phyloP scores from a whole-genome alignment of 2,113 vertebrate genomes.

The Nansenia antarctica region DNA sequence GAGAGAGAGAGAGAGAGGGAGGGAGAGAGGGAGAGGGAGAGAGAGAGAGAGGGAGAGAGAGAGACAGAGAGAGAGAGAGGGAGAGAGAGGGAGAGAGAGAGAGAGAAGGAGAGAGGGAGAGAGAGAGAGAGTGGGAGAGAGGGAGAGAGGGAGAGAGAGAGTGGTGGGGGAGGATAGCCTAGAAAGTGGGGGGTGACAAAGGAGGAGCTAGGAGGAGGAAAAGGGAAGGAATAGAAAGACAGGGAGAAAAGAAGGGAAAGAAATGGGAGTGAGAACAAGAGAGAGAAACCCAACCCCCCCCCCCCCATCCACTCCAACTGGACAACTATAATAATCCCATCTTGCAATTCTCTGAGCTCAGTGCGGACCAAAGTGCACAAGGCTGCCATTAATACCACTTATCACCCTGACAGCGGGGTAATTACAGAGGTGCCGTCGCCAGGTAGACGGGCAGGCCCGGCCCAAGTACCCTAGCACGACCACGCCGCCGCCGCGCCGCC shows the following conservation, averaged over 20 bases:
- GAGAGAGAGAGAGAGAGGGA: not conserved
- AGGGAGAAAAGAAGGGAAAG: not conserved
- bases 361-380: constrained; percentile 86
- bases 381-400: constrained; percentile 94
- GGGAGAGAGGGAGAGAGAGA: not conserved
- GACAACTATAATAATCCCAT: constrained; percentile 85
- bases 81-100: not conserved
- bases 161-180: no score
- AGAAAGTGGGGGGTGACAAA: not conserved
- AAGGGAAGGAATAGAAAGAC: not conserved
- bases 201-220: not conserved
- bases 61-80: not conserved
- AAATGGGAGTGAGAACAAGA: not conserved
- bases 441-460: constrained; percentile 84
- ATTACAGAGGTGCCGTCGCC: constrained; percentile 83
- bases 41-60: not conserved
- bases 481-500: constrained; percentile 53
- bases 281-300: not conserved
- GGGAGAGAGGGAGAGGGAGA: not conserved
- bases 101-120: not conserved
- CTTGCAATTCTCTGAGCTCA: constrained; percentile 82
- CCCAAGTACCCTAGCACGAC: no score
- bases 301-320: constrained; percentile 71
- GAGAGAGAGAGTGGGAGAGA: not conserved
- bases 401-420: constrained; percentile 90